phyloP scores from a whole-genome alignment of 2,797 vertebrate genomes.

The Mus caroli region DNA sequence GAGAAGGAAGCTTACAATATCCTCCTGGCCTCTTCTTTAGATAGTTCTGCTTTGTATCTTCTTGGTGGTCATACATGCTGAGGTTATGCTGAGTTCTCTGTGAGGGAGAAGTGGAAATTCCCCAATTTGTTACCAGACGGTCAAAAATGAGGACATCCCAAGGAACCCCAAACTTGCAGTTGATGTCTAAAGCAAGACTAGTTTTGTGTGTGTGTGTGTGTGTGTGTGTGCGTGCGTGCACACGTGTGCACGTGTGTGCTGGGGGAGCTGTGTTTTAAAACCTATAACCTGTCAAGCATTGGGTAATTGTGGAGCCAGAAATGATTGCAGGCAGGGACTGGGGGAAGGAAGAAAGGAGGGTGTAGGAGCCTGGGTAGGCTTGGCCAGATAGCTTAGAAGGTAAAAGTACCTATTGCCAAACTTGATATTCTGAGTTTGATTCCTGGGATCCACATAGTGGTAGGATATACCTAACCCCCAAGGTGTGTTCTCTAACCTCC shows the following conservation, averaged over 20 bases:
- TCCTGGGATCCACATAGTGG: neutral
- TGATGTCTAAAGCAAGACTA: neutral
- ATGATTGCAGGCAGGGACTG: neutral
- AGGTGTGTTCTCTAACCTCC: neutral
- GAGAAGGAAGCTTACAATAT: neutral
- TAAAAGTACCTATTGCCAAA: neutral
- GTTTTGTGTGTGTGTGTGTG: neutral
- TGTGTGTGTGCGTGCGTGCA: neutral
- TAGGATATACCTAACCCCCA: neutral
- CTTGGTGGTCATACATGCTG: neutral
- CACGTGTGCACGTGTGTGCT: too few species aligned
- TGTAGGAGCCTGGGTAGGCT: neutral
- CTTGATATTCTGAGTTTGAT: neutral
- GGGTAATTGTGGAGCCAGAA: neutral
- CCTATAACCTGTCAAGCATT: neutral
- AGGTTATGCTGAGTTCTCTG: neutral
- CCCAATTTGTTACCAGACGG: slow-evolving; percentile 3
- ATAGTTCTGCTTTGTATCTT: neutral
- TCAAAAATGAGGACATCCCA: neutral
- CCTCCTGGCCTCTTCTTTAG: neutral
- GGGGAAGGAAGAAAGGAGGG: neutral
- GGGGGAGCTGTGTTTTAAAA: neutral
- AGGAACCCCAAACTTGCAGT: neutral
- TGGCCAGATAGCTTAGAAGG: neutral
- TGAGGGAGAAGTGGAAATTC: neutral